These are phyloP conservation scores for Zoanthus solanderi DNA, from an alignment of 92 coral and sea anemone species.

Conservation along the genomic window DNA sequence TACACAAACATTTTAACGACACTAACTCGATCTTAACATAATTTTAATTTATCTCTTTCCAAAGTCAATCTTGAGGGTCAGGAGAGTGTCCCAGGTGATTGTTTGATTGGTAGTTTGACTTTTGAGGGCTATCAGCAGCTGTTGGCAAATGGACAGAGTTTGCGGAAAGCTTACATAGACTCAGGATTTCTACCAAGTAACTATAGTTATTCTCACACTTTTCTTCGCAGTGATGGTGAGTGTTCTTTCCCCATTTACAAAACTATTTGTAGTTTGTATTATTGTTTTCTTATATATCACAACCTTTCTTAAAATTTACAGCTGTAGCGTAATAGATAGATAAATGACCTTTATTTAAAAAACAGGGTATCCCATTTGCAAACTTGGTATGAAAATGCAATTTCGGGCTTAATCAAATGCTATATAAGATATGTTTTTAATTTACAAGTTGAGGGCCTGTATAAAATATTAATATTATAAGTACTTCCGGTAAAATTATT, in stretches of 20 bases:
- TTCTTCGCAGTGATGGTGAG: slow-evolving; percentile 92
- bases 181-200: slow-evolving; percentile 87
- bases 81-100: slow-evolving; percentile 83
- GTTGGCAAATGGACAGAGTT: slow-evolving; percentile 69
- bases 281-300: background rate
- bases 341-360: too few species aligned
- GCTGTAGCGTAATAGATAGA: too few species aligned
- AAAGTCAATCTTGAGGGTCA: slow-evolving; percentile 77
- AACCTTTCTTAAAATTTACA: background rate
- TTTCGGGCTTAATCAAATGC: too few species aligned
- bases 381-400: too few species aligned
- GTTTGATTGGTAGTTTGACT: slow-evolving; percentile 89
- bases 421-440: too few species aligned
- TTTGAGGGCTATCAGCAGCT: slow-evolving; percentile 84
- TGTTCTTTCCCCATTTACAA: background rate
- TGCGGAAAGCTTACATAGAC: slow-evolving; percentile 71
- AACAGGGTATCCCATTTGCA: too few species aligned
- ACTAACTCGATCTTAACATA: too few species aligned
- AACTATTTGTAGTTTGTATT: background rate
- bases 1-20: background rate
- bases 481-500: too few species aligned
- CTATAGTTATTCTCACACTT: slow-evolving; percentile 65
- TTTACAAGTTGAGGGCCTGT: too few species aligned
- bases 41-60: background rate
- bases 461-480: too few species aligned